A percentile compares a stretch with the other conserved stretches of the same genome.
Evolutionary conservation across 2,797 vertebrate species (phyloP).

Genomic region (Scolopax bukidnonensis): DNA sequence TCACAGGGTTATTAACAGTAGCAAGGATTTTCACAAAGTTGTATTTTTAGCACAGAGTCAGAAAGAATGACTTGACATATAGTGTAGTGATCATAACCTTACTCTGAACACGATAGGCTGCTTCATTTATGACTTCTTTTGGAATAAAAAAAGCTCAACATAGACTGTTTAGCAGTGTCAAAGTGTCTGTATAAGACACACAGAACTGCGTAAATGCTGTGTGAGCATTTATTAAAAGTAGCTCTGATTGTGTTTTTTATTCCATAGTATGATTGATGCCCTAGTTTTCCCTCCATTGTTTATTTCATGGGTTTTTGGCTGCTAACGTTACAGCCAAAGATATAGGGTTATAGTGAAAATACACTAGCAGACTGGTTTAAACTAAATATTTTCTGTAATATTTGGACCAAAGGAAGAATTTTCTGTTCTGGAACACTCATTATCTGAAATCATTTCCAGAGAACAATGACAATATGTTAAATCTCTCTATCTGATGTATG

Average conservation of each 20-base stretch:
- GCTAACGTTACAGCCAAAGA: neutral
- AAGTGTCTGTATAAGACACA: neutral
- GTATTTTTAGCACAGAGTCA: conserved; percentile 32
- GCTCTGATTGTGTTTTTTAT: neutral
- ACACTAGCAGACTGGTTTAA: neutral
- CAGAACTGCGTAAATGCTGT: neutral
- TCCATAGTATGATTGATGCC: neutral
- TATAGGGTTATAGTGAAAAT: neutral
- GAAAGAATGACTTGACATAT: conserved; percentile 45
- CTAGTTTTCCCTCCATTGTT: conserved; percentile 18
- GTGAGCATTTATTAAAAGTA: conserved; percentile 38
- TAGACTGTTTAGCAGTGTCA: neutral
- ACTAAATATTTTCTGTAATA: conserved; percentile 39
- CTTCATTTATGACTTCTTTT: conserved; percentile 38
- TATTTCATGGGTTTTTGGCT: conserved; percentile 15
- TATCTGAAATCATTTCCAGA: conserved; percentile 8
- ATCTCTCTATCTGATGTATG: neutral
- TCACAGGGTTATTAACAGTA: conserved; percentile 31
- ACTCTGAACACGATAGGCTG: neutral
- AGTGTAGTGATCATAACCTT: conserved; percentile 23
- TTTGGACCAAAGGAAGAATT: conserved; percentile 3
- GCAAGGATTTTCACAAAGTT: conserved; percentile 14
- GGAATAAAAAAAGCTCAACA: neutral
- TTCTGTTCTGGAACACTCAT: conserved; percentile 15
- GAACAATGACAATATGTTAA: conserved; percentile 30